Evolutionary conservation across 2,113 vertebrate genomes (phyloP).

Genomic region (Symphodus melops): DNA sequence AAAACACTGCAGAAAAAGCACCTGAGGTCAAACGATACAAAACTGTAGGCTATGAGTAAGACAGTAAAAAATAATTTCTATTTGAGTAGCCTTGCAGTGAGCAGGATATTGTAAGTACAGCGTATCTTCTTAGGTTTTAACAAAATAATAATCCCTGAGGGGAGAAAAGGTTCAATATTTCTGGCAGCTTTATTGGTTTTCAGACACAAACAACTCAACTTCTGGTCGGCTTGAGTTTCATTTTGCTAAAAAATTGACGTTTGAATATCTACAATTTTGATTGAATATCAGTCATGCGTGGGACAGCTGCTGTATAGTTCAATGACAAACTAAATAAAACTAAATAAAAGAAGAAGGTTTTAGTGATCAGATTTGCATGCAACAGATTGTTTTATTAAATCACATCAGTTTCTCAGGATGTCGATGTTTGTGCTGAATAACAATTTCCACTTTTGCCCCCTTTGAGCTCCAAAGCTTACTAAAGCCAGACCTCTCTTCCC

Average conservation of each 20-base stretch:
- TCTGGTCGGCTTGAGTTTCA: conserved; percentile 29
- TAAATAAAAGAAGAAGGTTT: conserved; percentile 27
- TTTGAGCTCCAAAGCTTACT: too few relatives aligned
- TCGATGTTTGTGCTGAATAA: conserved; percentile 23
- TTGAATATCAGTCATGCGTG: conserved; percentile 15
- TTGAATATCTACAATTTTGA: conserved; percentile 25
- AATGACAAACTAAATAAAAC: conserved; percentile 45
- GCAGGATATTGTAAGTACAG: too few relatives aligned
- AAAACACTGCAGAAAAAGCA: too few relatives aligned
- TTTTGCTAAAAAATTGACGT: conserved; percentile 45
- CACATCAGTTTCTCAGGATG: conserved; percentile 12
- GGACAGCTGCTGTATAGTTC: conserved; percentile 19
- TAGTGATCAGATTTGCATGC: conserved; percentile 17
- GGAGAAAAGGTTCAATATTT: background rate
- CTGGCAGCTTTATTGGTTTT: conserved; percentile 43
- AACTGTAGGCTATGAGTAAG: too few relatives aligned
- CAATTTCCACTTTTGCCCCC: background rate
- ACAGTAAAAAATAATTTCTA: too few relatives aligned
- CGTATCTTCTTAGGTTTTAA: too few relatives aligned
- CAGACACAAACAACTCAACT: conserved; percentile 18
- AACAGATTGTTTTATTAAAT: conserved; percentile 39
- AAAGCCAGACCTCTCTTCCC: too few relatives aligned
- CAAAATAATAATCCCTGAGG: background rate
- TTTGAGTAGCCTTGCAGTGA: too few relatives aligned
- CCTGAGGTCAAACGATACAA: too few relatives aligned